Percentiles rank a stretch among this genome's conserved stretches.
Conservation (phyloP, 2,113 vertebrate species). For the Corvus hawaiiensis region DNA sequence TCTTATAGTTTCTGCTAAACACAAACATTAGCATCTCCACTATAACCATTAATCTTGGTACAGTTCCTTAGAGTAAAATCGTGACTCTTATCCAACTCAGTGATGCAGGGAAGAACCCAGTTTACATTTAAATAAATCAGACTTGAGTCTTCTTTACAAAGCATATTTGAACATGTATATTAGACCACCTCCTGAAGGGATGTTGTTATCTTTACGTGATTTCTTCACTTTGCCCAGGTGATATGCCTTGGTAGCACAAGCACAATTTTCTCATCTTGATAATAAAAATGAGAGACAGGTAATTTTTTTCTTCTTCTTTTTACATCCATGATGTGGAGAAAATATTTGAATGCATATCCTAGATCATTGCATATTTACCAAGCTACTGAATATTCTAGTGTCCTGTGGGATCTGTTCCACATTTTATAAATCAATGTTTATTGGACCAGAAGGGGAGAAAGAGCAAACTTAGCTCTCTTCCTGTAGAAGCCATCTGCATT, state of each 20-base stretch:
- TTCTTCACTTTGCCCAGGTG: not conserved
- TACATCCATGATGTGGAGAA: not conserved
- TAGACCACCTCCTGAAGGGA: not conserved
- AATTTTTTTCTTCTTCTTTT: not conserved
- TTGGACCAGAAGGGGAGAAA: constrained; percentile 10
- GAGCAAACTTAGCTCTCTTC: not conserved
- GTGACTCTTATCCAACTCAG: not conserved
- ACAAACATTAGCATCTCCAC: not conserved
- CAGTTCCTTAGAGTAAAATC: not conserved
- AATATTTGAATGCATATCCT: not conserved
- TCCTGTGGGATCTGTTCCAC: constrained; percentile 40
- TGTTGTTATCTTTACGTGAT: not conserved
- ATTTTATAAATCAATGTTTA: constrained; percentile 44
- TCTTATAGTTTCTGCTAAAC: not conserved
- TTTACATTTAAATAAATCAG: not conserved
- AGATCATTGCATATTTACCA: constrained; percentile 28
- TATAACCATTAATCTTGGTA: not conserved
- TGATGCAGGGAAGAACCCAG: not conserved
- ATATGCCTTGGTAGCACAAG: not conserved
- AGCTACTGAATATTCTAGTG: constrained; percentile 33
- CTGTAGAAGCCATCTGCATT: not conserved
- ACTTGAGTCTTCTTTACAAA: not conserved
- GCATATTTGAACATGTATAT: not conserved
- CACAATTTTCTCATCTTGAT: not conserved
- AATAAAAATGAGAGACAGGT: not conserved